phyloP scores from a whole-genome alignment of 2,888 invertebrate species.

The Eustalomyia histrio region DNA sequence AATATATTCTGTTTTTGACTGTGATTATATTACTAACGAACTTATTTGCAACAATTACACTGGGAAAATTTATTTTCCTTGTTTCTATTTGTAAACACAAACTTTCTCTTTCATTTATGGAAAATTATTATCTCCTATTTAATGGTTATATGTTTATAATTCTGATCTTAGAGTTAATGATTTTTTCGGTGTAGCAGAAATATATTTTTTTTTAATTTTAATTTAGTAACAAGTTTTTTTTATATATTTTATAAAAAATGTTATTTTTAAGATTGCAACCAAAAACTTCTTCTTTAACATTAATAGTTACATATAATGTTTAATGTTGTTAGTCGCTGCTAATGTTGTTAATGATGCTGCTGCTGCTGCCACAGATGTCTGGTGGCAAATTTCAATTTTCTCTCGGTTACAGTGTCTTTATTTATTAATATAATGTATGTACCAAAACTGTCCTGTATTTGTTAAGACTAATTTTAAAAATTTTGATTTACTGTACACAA shows the following conservation, averaged over 20 bases:
- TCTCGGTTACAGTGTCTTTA: constrained; percentile 42
- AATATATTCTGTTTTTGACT: constrained; percentile 13
- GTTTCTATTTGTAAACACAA: too few species aligned
- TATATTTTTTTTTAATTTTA: constrained; percentile 16
- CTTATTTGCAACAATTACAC: constrained; percentile 10
- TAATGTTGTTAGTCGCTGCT: constrained; percentile 36
- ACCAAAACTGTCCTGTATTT: constrained; percentile 12
- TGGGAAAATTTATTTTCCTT: too few species aligned
- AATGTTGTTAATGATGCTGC: constrained; percentile 34
- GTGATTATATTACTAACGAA: constrained; percentile 52
- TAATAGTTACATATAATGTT: constrained; percentile 46
- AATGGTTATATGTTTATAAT: too few species aligned
- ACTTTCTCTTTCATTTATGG: too few species aligned
- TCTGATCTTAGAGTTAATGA: too few species aligned
- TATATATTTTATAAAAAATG: constrained; percentile 31
- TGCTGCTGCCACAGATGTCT: constrained; percentile 27
- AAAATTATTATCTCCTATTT: too few species aligned
- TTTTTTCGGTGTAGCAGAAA: constrained; percentile 13
- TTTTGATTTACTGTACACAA: too few species aligned
- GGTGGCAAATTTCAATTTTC: constrained; percentile 49
- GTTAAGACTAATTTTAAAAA: background rate
- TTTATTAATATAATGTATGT: constrained; percentile 49
- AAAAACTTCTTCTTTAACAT: constrained; percentile 35
- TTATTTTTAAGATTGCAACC: constrained; percentile 32
- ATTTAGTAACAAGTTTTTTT: constrained; percentile 10